phyloP scores from a whole-genome alignment of 1,140 invertebrate genomes.

The Centruroides sculpturatus region DNA sequence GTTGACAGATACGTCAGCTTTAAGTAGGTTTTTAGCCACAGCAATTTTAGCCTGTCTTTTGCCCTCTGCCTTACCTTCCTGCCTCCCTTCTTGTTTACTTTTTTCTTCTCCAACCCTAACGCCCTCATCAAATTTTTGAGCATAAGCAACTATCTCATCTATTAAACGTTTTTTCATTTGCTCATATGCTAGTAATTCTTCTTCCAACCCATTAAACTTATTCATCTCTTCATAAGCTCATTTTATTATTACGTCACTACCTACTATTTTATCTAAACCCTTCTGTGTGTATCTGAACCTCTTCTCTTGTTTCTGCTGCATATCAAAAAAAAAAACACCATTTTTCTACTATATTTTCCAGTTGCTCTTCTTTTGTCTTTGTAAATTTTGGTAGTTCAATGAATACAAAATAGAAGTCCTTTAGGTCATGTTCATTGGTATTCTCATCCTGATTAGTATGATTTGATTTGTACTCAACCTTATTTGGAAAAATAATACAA shows the following conservation, averaged over 20 bases:
- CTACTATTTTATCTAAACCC: conserved; percentile 7
- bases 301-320: conserved; percentile 6
- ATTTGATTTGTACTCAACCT: conserved; percentile 4
- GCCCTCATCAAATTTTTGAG: conserved; percentile 5
- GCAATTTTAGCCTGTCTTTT: conserved; percentile 7
- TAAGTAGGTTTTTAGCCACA: conserved; percentile 5
- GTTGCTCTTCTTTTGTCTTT: conserved; percentile 7
- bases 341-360: conserved; percentile 8
- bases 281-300: too few relatives aligned
- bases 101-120: background rate
- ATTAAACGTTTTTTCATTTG: conserved; percentile 2
- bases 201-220: conserved; percentile 1
- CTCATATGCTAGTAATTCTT: conserved; percentile 8
- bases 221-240: conserved; percentile 4
- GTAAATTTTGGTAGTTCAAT: conserved; percentile 8
- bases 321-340: conserved; percentile 1
- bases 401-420: conserved; percentile 4
- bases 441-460: background rate
- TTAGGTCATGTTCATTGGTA: conserved; percentile 1
- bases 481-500: conserved; percentile 8
- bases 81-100: too few relatives aligned
- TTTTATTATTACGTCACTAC: conserved; percentile 5
- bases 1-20: background rate
- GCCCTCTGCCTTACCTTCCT: background rate
- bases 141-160: background rate